phyloP scores from a whole-genome alignment of 2,888 invertebrate species.

The Copidosoma aretas region DNA sequence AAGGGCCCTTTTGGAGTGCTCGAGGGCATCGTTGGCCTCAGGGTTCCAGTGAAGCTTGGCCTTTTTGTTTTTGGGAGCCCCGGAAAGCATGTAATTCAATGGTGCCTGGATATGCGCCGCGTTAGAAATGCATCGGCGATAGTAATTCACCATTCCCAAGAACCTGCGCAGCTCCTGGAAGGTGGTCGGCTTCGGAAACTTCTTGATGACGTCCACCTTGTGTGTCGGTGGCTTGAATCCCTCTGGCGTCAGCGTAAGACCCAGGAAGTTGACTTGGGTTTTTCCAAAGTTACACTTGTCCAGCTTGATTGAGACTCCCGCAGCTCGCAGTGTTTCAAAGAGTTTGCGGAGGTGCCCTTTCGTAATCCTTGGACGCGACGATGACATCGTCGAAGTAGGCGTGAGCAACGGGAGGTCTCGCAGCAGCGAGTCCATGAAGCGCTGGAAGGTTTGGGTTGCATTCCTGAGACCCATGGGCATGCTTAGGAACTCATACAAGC shows the following conservation, averaged over 20 bases:
- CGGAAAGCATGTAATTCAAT: constrained; percentile 46
- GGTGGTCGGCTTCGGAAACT: constrained; percentile 48
- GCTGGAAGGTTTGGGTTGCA: constrained; percentile 6
- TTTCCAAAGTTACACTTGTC: constrained; percentile 52
- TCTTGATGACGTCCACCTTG: constrained; percentile 50
- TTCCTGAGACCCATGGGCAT: constrained; percentile 4
- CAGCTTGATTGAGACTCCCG: constrained; percentile 42
- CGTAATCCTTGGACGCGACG: constrained; percentile 33
- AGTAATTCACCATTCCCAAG: constrained; percentile 58
- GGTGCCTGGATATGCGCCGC: constrained; percentile 54
- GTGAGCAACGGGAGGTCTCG: constrained; percentile 39
- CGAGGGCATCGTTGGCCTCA: constrained; percentile 33
- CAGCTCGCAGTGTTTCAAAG: constrained; percentile 36
- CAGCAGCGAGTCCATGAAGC: neutral
- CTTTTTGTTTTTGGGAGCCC: neutral
- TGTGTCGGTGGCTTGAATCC: constrained; percentile 53
- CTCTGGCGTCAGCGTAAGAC: constrained; percentile 42
- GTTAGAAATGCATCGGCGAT: constrained; percentile 55
- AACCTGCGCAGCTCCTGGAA: constrained; percentile 51
- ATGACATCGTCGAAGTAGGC: constrained; percentile 42
- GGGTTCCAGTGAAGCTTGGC: constrained; percentile 30
- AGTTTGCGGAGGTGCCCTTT: constrained; percentile 39
- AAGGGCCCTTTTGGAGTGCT: constrained; percentile 7
- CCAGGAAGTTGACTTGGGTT: constrained; percentile 47
- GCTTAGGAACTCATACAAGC: constrained; percentile 2